These are phyloP conservation scores for Latrodectus elegans DNA, from an alignment of 2,888 invertebrate genomes.

Conservation along the genomic window DNA sequence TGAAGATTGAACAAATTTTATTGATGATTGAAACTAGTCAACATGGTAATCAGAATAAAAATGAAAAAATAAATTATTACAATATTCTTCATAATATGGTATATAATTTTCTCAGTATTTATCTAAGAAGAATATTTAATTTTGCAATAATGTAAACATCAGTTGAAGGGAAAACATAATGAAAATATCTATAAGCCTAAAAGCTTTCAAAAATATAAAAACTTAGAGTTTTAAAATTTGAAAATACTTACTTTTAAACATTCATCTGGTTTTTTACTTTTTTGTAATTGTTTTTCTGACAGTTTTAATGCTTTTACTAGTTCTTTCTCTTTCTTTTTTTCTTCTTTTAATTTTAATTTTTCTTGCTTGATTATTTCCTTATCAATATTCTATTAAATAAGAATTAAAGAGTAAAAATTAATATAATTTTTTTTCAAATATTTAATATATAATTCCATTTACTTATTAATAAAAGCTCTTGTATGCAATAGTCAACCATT, in stretches of 20 bases:
- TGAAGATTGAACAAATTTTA: too few relatives aligned
- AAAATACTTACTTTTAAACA: constrained; percentile 37
- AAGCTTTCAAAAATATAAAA: neutral
- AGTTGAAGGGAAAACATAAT: neutral
- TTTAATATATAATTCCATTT: too few relatives aligned
- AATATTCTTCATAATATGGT: neutral
- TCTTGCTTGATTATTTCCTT: constrained; percentile 36
- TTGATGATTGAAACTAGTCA: too few relatives aligned
- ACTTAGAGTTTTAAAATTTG: neutral
- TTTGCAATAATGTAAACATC: neutral
- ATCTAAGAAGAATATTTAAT: neutral
- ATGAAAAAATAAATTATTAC: neutral
- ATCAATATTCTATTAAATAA: constrained; percentile 14
- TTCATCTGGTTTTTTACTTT: constrained; percentile 57
- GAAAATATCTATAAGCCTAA: neutral
- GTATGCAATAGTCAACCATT: too few relatives aligned
- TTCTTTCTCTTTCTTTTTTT: constrained; percentile 47
- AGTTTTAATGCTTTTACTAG: constrained; percentile 48
- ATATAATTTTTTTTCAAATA: too few relatives aligned
- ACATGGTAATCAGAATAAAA: too few relatives aligned
- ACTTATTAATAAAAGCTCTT: too few relatives aligned
- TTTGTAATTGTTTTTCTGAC: constrained; percentile 50
- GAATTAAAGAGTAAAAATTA: neutral
- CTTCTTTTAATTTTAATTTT: constrained; percentile 34
- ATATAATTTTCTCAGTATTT: neutral